Base-by-base conservation (phyloP, 2,888 invertebrate species). In the Gerosis bhagava region DNA sequence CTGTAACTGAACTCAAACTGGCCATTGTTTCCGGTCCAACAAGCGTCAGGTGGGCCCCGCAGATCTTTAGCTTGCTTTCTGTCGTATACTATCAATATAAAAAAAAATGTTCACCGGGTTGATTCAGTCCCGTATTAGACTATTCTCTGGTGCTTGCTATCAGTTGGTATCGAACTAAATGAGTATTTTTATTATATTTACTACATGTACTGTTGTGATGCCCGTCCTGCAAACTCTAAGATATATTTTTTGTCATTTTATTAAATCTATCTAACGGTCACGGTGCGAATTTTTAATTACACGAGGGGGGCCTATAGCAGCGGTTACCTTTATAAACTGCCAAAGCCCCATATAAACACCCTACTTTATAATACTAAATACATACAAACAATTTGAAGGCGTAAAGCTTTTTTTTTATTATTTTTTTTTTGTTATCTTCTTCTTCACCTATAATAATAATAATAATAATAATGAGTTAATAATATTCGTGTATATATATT, bases 401-500 rank as follows among this genome's bases (percentile, higher is more conserved):
- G 75, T 84, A 76, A 87, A 86, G 86, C 84, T 78, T 79, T 73
- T 76, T 83, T 81, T 78, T 81, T 83, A 75, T 70, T 60, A 47
- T 53, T 68, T 72, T 77, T 81, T 77, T 77, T 74, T 78, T 79
- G 73, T 19, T 6, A 5, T 19, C 19, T 19, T 19, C 75, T 51
- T 73, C 56, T 73, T 71, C 59, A 73, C 74, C 77, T 83, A 82
- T 74, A 68, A 71, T 80, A 79, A 81, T 83, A 19, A 71, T 80
- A 79, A 81, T 83, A 79, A 81, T 83, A 19, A 71, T 80, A 79
- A 81, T 83, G 78, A 83, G 78, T 86, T 78, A 7, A 83, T 66
- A 81, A 73, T 83, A 83, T 75, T 78, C 63, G 83, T 86, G 87
- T 88, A 84, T 87, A 87, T 88, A 87, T 88, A 87, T 88, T 87